Evolutionary conservation across 2,113 vertebrate species (phyloP), one percentile per base, ranked within the genome.

Genomic region (Suricata suricatta): DNA sequence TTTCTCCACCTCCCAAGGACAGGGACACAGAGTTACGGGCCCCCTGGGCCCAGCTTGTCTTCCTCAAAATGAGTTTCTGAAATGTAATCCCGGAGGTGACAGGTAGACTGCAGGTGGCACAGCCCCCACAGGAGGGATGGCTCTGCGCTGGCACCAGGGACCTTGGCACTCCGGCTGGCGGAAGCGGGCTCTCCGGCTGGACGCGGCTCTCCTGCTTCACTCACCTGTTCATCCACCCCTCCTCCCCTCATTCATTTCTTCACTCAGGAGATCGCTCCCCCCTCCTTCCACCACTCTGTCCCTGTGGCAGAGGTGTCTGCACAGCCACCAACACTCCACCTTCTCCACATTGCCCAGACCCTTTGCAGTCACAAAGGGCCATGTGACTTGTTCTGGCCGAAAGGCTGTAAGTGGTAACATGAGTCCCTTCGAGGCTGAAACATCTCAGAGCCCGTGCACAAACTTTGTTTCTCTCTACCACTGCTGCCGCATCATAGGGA

Each of bases 1-100:
- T 92, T 82, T 84, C 81, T n/a, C 95, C 6, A 2, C 63, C 68
- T 96, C 96, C 80, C 96, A 97, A 98, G 98, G 98, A 97, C 96
- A 81, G 89, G 80, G 86, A 97, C 72, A 31, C 60, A 19, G 72
- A 96, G 80, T 71, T 66, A 96, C 1, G 0, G 87, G 57, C 88
- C 97, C 84, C 94, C 60, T 93, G 97, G 95, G 97, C 84, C 95
- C 76, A 38, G 90, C 97, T 66, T 52, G 80, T 95, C 87, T 93
- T 92, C 95, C 91, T 97, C 79, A 50, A 84, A 86, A 96, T 0
- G 41, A 71, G 57, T 84, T 97, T 95, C 93, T 47, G 83, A 90
- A 90, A 97, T 68, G 80, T 31, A 85, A 88, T 90, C 88, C 90
- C 3, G 0, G 83, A 80, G 69, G 94, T 41, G 68, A 94, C 95